Percentiles rank a stretch among this genome's conserved stretches.
Evolutionary conservation across 2,888 invertebrate genomes (phyloP).

Genomic region (Pinctada fucata): DNA sequence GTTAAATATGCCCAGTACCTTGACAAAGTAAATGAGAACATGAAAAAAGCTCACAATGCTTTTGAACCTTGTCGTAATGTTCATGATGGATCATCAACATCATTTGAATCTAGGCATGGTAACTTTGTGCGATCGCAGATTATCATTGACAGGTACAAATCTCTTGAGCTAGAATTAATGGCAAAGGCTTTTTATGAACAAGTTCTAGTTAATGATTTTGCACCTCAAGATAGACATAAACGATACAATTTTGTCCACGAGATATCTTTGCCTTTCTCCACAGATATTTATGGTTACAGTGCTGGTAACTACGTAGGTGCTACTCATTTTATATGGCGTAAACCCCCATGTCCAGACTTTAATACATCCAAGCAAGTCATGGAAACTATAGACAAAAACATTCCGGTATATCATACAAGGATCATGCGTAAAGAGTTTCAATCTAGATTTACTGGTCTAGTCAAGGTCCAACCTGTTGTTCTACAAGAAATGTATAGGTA

Average conservation of each 20-base stretch:
- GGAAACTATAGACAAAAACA: not conserved
- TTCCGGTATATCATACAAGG: slow-evolving; percentile 23
- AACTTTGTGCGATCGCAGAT: not conserved
- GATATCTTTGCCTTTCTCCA: slow-evolving; percentile 2
- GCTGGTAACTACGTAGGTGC: slow-evolving; percentile 2
- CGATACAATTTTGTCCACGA: slow-evolving; percentile 1
- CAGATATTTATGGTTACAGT: not conserved
- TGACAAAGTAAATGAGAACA: not conserved
- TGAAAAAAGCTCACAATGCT: not conserved
- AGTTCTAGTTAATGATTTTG: slow-evolving; percentile 24
- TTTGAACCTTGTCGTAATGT: not conserved
- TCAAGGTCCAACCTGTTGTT: slow-evolving; percentile 15
- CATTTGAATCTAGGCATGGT: not conserved
- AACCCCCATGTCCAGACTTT: not conserved
- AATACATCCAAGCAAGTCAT: slow-evolving; percentile 9
- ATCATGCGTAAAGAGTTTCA: slow-evolving; percentile 24
- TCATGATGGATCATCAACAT: slow-evolving; percentile 3
- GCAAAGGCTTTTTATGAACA: slow-evolving; percentile 9
- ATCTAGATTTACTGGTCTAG: slow-evolving; percentile 2
- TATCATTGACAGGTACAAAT: slow-evolving; percentile 11
- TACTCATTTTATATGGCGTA: slow-evolving; percentile 18
- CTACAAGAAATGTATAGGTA: slow-evolving; percentile 28
- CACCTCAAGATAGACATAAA: slow-evolving; percentile 8
- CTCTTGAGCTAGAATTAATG: slow-evolving; percentile 11
- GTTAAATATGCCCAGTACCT: not conserved